Evolutionary conservation across 1,140 invertebrate species (phyloP).

Genomic region (Pteromalus puparum): DNA sequence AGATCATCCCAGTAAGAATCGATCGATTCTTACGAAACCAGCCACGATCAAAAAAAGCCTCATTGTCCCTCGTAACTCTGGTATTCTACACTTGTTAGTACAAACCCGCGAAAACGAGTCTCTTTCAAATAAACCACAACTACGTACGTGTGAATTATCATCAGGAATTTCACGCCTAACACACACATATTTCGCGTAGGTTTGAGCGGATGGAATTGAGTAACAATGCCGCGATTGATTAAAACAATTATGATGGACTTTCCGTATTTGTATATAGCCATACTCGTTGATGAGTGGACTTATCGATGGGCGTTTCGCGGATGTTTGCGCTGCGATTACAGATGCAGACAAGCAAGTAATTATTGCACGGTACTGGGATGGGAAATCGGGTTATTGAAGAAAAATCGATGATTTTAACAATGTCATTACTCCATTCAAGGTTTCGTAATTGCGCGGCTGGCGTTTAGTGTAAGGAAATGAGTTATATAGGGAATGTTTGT

Average conservation of each 20-base stretch:
- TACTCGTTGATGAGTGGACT: neutral
- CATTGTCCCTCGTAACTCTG: neutral
- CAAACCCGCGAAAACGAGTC: neutral
- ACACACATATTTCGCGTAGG: neutral
- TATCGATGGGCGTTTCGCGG: neutral
- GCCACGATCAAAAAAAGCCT: neutral
- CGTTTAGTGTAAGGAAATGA: too few relatives aligned
- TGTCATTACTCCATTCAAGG: neutral
- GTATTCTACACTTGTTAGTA: neutral
- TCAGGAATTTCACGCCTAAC: neutral
- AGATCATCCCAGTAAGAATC: neutral
- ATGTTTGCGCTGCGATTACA: neutral
- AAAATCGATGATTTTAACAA: neutral
- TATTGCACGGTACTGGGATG: too few relatives aligned
- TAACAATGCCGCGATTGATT: constrained; percentile 31
- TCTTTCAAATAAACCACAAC: neutral
- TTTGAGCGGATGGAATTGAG: neutral
- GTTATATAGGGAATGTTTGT: too few relatives aligned
- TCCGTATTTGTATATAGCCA: neutral
- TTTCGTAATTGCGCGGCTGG: too few relatives aligned
- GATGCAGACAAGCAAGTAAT: neutral
- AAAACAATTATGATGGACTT: constrained; percentile 18
- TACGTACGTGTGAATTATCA: too few relatives aligned
- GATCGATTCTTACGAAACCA: neutral
- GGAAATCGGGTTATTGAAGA: neutral